Evolutionary conservation across 1,140 invertebrate genomes (phyloP).

Genomic region (Aphaenogaster rudis): DNA sequence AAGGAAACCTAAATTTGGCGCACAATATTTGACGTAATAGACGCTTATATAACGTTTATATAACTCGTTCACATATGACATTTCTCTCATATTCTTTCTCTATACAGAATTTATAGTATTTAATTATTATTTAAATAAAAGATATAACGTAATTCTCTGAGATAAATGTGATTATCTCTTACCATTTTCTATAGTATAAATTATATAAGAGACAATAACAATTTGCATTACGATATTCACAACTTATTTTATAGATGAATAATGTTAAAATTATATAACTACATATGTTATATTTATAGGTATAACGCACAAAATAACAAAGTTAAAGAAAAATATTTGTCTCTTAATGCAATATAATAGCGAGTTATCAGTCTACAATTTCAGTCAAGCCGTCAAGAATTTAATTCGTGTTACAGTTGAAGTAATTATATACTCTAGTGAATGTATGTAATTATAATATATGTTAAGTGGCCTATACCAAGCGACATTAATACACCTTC

Average conservation of each 20-base stretch:
- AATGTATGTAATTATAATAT: background rate
- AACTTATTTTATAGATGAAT: background rate
- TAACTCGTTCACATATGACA: no score
- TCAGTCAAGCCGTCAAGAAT: constrained; percentile 18
- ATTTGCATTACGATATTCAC: background rate
- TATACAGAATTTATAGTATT: no score
- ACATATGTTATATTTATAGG: background rate
- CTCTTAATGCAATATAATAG: background rate
- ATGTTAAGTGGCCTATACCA: background rate
- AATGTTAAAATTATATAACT: background rate
- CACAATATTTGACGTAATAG: background rate
- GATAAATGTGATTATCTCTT: no score
- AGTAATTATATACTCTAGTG: background rate
- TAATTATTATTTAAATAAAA: background rate
- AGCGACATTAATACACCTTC: background rate
- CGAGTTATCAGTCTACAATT: background rate
- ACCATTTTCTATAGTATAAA: no score
- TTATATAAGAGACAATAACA: no score
- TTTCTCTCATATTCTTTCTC: no score
- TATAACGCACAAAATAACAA: background rate
- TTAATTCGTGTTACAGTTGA: background rate
- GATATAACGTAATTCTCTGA: background rate
- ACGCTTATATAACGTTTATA: background rate
- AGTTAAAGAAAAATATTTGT: background rate
- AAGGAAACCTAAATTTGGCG: no score